phyloP scores from a whole-genome alignment of 1,140 invertebrate species.

The Brachionus rubens region DNA sequence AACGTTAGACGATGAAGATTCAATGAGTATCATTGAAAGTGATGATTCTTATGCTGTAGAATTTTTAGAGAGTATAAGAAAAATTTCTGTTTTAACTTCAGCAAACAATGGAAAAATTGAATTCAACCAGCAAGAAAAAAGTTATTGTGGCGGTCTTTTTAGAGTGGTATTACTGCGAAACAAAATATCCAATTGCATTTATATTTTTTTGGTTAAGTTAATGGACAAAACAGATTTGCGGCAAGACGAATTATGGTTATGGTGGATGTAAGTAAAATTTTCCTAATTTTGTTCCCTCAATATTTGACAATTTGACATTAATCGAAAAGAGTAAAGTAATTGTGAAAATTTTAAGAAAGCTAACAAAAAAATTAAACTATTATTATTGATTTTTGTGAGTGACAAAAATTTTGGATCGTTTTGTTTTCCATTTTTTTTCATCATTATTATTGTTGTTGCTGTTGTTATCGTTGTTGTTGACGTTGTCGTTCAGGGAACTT shows the following conservation, averaged over 20 bases:
- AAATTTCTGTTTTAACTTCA: background rate
- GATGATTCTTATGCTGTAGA: background rate
- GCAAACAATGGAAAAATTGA: background rate
- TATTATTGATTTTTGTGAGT: background rate
- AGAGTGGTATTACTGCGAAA: background rate
- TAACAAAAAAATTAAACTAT: background rate
- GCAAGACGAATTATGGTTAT: no score
- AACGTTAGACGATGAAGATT: no score
- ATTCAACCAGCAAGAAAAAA: background rate
- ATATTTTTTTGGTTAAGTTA: no score
- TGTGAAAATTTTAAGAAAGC: background rate
- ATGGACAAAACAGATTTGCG: no score
- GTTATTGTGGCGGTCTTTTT: background rate
- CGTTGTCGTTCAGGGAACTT: no score
- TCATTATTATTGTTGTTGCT: no score
- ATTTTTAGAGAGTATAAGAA: background rate
- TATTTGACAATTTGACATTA: background rate
- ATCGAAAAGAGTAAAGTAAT: no score
- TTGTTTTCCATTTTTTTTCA: no score
- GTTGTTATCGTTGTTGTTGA: no score
- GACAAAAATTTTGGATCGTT: no score
- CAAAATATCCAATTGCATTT: background rate
- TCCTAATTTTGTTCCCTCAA: background rate
- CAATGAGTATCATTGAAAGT: background rate
- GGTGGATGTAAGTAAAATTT: background rate